Conservation (phyloP, 2,888 invertebrate species). For the Tenthredo distinguenda region DNA sequence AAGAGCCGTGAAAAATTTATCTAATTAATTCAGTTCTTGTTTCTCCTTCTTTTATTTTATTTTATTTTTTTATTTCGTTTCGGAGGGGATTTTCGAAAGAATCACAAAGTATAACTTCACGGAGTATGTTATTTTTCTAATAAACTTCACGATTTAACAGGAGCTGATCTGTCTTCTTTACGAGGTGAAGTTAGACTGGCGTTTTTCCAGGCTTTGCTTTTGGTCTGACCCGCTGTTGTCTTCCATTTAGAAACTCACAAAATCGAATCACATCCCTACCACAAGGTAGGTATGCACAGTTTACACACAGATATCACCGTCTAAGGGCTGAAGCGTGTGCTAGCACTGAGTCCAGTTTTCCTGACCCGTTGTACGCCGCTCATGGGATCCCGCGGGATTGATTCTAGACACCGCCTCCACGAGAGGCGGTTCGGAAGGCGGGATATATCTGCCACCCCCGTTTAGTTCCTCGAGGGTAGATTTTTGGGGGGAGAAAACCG, state of each 20-base stretch:
- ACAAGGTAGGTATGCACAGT: neutral
- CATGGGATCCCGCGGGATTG: constrained; percentile 63
- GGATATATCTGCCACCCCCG: constrained; percentile 57
- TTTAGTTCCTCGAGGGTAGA: constrained; percentile 6
- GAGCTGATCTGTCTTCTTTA: constrained; percentile 18
- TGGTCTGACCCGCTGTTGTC: neutral
- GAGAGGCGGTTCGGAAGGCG: constrained; percentile 66
- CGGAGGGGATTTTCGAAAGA: neutral
- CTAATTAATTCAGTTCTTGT: too few relatives aligned
- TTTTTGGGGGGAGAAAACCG: constrained; percentile 39
- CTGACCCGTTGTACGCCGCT: constrained; percentile 34
- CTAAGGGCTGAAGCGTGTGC: constrained; percentile 37
- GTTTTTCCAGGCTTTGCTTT: neutral
- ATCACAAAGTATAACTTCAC: neutral
- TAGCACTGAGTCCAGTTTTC: constrained; percentile 44
- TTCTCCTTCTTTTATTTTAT: too few relatives aligned
- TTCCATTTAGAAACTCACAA: constrained; percentile 16
- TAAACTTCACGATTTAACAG: neutral
- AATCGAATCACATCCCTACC: constrained; percentile 48
- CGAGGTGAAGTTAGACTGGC: constrained; percentile 30
- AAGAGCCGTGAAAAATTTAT: too few relatives aligned
- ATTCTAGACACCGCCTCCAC: constrained; percentile 63
- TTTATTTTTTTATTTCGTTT: too few relatives aligned
- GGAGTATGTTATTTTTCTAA: neutral
- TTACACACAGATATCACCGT: constrained; percentile 38